Conservation (phyloP, 2,888 invertebrate species). For the Cylloceria caligata region DNA sequence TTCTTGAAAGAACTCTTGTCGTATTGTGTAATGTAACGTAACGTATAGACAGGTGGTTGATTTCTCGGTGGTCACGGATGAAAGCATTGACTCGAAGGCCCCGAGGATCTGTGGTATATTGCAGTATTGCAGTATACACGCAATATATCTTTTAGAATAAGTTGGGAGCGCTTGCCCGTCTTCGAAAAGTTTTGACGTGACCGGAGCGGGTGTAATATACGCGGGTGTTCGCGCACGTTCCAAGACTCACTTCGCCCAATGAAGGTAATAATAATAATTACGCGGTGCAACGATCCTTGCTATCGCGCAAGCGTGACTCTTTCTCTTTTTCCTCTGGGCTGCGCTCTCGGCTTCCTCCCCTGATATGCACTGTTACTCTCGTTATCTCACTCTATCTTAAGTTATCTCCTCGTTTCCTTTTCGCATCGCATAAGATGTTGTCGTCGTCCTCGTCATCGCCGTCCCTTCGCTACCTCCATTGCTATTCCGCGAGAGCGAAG, state of each 20-base stretch:
- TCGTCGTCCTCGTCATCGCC: conserved; percentile 28
- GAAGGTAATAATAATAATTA: conserved; percentile 69
- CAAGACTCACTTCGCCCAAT: conserved; percentile 67
- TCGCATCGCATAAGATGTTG: conserved; percentile 18
- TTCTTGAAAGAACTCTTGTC: neutral
- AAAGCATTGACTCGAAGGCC: conserved; percentile 25
- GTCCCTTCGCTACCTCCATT: conserved; percentile 8
- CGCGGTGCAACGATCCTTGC: conserved; percentile 68
- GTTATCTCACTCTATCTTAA: conserved; percentile 55
- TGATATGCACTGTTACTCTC: conserved; percentile 52
- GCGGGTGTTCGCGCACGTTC: conserved; percentile 58
- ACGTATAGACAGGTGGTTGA: neutral
- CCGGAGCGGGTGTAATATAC: conserved; percentile 40
- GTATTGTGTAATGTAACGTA: neutral
- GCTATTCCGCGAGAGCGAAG: conserved; percentile 28
- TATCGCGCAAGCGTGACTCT: conserved; percentile 63
- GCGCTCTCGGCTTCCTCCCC: conserved; percentile 16
- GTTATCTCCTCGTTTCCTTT: conserved; percentile 32
- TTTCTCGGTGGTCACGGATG: conserved; percentile 15
- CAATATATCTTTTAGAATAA: conserved; percentile 16
- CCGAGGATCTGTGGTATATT: neutral
- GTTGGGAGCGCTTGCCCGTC: conserved; percentile 11
- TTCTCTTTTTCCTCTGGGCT: conserved; percentile 13
- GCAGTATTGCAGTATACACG: neutral
- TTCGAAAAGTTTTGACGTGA: conserved; percentile 19